These are phyloP conservation scores for Scaptodrosophila latifasciaeformis DNA, from an alignment of 2,888 invertebrate species.

Conservation along the genomic window DNA sequence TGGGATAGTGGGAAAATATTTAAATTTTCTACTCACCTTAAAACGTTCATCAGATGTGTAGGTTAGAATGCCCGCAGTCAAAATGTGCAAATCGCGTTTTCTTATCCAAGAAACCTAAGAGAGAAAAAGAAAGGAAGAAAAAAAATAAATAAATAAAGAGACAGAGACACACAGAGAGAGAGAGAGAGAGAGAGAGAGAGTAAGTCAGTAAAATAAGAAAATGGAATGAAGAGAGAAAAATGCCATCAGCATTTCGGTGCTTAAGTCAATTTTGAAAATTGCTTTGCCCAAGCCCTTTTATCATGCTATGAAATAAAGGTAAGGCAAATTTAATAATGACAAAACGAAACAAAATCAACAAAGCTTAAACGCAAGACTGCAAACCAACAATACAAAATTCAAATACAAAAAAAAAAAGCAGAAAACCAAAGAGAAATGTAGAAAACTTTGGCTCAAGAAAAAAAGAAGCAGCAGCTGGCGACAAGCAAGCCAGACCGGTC, in stretches of 20 bases:
- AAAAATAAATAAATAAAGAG: slow-evolving; percentile 2
- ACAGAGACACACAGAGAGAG: background rate
- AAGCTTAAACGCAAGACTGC: slow-evolving; percentile 12
- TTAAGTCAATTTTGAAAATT: slow-evolving; percentile 62
- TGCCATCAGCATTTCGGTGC: slow-evolving; percentile 34
- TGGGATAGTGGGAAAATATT: too few relatives aligned
- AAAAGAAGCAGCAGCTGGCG: slow-evolving; percentile 1
- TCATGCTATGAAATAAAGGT: slow-evolving; percentile 1
- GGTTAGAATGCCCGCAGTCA: slow-evolving; percentile 88
- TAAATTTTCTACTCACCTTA: slow-evolving; percentile 79
- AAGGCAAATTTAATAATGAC: slow-evolving; percentile 58
- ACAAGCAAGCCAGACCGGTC: slow-evolving; percentile 5
- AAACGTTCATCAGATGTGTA: slow-evolving; percentile 92
- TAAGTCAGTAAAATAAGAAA: background rate
- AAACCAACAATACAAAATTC: background rate
- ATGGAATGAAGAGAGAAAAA: slow-evolving; percentile 11
- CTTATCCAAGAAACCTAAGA: slow-evolving; percentile 89
- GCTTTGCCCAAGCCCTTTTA: slow-evolving; percentile 23
- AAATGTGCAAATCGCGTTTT: slow-evolving; percentile 90
- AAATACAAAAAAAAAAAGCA: background rate
- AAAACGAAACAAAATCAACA: slow-evolving; percentile 49
- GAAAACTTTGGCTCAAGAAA: slow-evolving; percentile 19
- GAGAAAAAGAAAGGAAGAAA: background rate
- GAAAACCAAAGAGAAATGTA: slow-evolving; percentile 8
- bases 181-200: slow-evolving; percentile 2